Percentiles rank a stretch among this genome's conserved stretches.
phyloP scores from a whole-genome alignment of 2,888 invertebrate genomes.

The Coelogynopora nodosa region DNA sequence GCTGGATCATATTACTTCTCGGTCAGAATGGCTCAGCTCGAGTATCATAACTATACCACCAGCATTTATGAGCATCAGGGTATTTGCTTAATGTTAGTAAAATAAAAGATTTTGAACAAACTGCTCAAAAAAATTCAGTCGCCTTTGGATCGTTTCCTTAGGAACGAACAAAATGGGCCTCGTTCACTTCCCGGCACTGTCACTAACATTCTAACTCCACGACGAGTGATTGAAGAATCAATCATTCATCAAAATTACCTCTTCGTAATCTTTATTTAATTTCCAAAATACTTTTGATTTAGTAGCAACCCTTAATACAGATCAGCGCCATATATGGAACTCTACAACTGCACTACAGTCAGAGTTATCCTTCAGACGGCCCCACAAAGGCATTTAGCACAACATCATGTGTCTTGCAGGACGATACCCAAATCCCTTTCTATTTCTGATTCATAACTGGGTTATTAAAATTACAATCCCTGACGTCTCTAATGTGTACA shows the following conservation, averaged over 20 bases:
- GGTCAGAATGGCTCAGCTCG: no score
- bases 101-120: no score
- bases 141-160: no score
- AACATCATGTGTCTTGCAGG: neutral
- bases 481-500: conserved; percentile 11
- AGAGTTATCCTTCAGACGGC: neutral
- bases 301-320: neutral
- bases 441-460: neutral
- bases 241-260: neutral
- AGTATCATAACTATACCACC: no score
- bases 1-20: neutral
- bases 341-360: conserved; percentile 8
- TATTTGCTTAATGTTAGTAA: no score
- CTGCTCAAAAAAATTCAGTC: no score
- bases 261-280: neutral
- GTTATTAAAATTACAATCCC: conserved; percentile 9
- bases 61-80: no score
- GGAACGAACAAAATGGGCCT: no score
- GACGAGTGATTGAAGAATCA: neutral
- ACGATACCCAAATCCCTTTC: neutral
- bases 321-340: neutral
- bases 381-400: neutral
- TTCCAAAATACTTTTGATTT: neutral
- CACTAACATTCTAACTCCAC: neutral
- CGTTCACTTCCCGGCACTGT: neutral